Percentiles rank a stretch among this genome's conserved stretches.
These are phyloP conservation scores for Puntigrus tetrazona DNA, from an alignment of 2,113 vertebrate species.

Conservation along the genomic window DNA sequence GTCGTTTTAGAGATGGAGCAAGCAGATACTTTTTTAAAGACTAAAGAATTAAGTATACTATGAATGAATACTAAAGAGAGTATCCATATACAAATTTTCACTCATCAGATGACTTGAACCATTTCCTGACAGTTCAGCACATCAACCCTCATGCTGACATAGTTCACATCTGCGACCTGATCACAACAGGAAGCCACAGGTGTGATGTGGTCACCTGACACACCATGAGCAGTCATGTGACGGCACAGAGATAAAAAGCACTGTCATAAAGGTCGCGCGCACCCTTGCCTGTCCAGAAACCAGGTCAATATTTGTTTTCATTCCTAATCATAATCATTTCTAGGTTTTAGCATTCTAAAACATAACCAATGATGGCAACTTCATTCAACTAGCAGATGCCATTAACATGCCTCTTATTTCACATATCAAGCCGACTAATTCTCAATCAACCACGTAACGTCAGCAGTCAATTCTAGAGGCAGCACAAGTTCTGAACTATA, in stretches of 20 bases:
- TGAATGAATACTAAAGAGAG: no score
- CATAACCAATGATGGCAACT: not conserved
- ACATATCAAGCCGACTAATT: not conserved
- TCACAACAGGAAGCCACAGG: constrained; percentile 25
- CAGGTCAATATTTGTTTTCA: constrained; percentile 24
- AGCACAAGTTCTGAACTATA: not conserved
- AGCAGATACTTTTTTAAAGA: not conserved
- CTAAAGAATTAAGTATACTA: no score
- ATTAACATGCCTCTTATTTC: not conserved
- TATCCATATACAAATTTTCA: no score
- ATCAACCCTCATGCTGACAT: not conserved
- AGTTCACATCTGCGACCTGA: not conserved
- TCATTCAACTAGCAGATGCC: not conserved
- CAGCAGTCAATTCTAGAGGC: not conserved
- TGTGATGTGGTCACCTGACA: constrained; percentile 23
- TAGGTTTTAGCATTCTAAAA: not conserved
- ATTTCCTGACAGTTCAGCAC: not conserved
- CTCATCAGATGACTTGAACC: not conserved
- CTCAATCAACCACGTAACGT: not conserved
- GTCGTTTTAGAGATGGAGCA: not conserved
- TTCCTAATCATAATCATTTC: not conserved
- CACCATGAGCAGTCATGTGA: not conserved
- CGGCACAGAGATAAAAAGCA: constrained; percentile 10
- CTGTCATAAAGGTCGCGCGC: not conserved
- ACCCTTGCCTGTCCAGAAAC: constrained; percentile 5